Base-by-base conservation (phyloP, 1,140 invertebrate species). In the Drosophila nasuta region DNA sequence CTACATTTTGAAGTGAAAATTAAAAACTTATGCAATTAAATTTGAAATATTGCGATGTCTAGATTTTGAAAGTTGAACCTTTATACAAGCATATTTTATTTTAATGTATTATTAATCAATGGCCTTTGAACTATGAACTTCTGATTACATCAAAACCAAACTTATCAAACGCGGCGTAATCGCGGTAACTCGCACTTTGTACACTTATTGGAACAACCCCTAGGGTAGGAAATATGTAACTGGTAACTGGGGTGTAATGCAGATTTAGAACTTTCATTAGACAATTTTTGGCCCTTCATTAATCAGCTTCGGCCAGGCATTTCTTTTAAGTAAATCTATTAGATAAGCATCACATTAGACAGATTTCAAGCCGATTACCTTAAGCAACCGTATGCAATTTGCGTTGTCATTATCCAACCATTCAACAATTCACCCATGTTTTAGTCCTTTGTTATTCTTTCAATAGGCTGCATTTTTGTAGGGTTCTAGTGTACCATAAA, bases 271-370 rank as follows among this genome's bases (percentile, higher is more conserved):
- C 56, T 68, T 69, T 62, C 56, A 59, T 67, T 73, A 52, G 43
- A 64, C 49, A 69, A 65, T 65, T 11, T 71, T 58, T 25, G 51
- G 20, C 51, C 13, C 69, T 38, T 73, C 54, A 59, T 59, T 46
- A 58, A 75, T 60, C 74, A 46, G 41, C 51, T 51, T 60, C 38
- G 52, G 57, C 45, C 75, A 64, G 30, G 13, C 77, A 46, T 49
- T 70, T 51, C 38, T 48, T 60, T 49, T 48, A 46, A 49, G 38
- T 56, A 25, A 76, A 60, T 72, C 73, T 65, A 52, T 20, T 35
- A 69, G 81, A 83, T 83, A 83, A 77, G 52, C 73, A 83, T 83
- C 81, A 83, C 81, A 83, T 83, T 83, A 83, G 77, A 58, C 64
- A 73, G 81, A 83, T 83, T 80, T 65, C 66, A 76, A 82, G 80